These are phyloP conservation scores for Dasypolia templi DNA, from an alignment of 2,888 invertebrate genomes.

Conservation along the genomic window DNA sequence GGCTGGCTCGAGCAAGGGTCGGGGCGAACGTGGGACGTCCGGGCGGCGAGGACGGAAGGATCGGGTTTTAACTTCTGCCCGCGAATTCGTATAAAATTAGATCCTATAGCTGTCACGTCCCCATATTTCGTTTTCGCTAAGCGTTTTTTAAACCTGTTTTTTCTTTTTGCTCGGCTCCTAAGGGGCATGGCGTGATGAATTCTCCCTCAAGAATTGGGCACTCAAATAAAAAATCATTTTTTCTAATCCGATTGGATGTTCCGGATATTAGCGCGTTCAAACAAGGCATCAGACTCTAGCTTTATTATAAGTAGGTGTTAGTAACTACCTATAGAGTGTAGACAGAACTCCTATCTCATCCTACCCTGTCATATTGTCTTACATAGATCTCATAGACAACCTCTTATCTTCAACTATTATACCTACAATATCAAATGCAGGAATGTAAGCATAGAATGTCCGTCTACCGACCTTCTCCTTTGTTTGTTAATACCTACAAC, in stretches of 20 bases:
- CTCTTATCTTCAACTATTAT: neutral
- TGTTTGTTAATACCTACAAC: slow-evolving; percentile 17
- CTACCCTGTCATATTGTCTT: neutral
- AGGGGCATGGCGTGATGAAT: neutral
- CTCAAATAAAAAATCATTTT: neutral
- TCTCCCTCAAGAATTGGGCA: neutral
- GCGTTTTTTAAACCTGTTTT: neutral
- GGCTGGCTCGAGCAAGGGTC: too few relatives aligned
- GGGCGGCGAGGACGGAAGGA: too few relatives aligned
- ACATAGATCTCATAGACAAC: neutral
- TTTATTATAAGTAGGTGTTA: neutral
- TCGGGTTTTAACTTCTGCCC: too few relatives aligned
- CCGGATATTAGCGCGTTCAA: neutral
- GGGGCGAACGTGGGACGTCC: too few relatives aligned
- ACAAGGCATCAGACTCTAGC: neutral
- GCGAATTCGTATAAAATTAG: neutral
- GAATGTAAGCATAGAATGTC: neutral
- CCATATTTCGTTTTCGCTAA: neutral
- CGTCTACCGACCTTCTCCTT: slow-evolving; percentile 25
- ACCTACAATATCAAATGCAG: neutral
- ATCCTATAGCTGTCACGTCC: neutral
- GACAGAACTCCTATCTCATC: neutral
- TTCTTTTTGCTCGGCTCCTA: neutral
- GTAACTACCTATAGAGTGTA: too few relatives aligned
- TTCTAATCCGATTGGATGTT: neutral